Percentiles rank a stretch among this genome's conserved stretches.
These are phyloP conservation scores for Prinia subflava DNA, from an alignment of 2,113 vertebrate species.

Conservation along the genomic window DNA sequence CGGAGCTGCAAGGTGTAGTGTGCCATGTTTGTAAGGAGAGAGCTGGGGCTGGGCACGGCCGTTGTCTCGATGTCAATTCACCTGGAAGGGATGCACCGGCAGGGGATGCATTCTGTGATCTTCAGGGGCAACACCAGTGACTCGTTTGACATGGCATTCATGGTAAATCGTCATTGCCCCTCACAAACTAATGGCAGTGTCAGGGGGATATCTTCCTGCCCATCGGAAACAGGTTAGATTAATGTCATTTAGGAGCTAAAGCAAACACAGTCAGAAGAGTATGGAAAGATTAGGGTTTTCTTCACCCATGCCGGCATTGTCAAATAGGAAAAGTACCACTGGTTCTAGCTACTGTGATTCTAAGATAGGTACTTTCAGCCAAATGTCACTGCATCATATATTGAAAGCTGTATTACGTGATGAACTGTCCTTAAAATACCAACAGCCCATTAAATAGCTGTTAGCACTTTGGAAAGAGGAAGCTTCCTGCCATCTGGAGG, in stretches of 20 bases:
- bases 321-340: background rate
- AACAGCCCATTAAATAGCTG: background rate
- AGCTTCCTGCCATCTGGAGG: background rate
- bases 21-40: background rate
- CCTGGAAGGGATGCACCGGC: background rate
- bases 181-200: background rate
- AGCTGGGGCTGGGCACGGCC: background rate
- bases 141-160: background rate
- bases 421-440: background rate
- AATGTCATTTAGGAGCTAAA: background rate
- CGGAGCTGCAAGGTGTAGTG: background rate
- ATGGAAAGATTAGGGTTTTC: background rate
- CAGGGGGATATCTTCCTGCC: background rate
- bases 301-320: background rate
- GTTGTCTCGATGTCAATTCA: background rate
- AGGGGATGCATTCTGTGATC: background rate
- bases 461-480: background rate
- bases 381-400: background rate
- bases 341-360: background rate
- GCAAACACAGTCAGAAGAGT: background rate
- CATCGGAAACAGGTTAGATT: background rate
- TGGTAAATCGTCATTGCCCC: background rate
- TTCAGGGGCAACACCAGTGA: background rate
- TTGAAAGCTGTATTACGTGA: background rate
- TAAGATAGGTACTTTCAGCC: background rate